Base-by-base conservation (phyloP, 2,888 invertebrate genomes). In the Heliconius ethilla region DNA sequence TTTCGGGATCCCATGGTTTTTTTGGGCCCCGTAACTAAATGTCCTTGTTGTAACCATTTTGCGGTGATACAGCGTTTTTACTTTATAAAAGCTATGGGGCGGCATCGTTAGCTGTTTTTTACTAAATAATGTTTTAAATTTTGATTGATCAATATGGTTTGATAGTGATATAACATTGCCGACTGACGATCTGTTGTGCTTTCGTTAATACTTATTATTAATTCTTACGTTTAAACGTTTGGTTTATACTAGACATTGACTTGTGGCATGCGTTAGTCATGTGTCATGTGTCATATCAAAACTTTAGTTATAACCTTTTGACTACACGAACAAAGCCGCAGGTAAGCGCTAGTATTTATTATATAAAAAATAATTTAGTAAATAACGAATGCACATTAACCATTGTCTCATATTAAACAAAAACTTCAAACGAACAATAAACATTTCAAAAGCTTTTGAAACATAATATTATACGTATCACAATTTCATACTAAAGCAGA, bases 1-100 rank as follows among this genome's bases (percentile, higher is more conserved):
- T 93, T 88, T 85, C 85, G 87, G 89, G 86, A 91, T 92, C 92
- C 91, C 92, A 89, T 90, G 89, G 79, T 92, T 93, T 82, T 92
- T 90, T 89, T 88, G 86, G 83, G 85, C 81, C 81, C 91, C 93
- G 90, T 92, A 87, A 86, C 92, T 87, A 92, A 93, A 88, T 88
- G 88, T 89, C 91, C 89, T 91, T 91, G 89, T 89, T 86, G 84
- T 81, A 83, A 84, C 85, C 84, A 82, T 79, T 84, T 84, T 80
- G 77, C 82, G 78, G 84, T 89, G 90, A 91, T 85, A 88, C 88
- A 87, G 89, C 89, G 79, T 40, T 73, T 74, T 65, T 67, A 70
- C 63, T 74, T 40, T 62, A 37, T 33, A 59, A 33, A 29, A n/a
- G 55, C 62, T 75, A 51, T 66, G 37, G 67, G 40, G 40, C 76